Percentiles rank a stretch among this genome's conserved stretches.
These are phyloP conservation scores for Anticlea derivata DNA, from an alignment of 2,888 invertebrate genomes.

Conservation along the genomic window DNA sequence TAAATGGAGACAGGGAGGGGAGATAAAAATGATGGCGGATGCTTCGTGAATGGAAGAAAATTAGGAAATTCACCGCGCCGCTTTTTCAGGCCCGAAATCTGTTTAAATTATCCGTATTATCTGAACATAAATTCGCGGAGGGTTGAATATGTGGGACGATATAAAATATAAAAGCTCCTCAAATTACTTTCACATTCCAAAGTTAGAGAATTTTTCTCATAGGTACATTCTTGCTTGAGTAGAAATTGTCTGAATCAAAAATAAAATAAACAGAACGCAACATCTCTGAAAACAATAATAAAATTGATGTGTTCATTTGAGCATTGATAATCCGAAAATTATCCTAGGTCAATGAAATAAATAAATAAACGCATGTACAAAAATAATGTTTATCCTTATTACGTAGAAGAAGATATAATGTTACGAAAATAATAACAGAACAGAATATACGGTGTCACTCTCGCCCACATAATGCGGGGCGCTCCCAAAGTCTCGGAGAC, in stretches of 20 bases:
- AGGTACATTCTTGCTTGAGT: not conserved
- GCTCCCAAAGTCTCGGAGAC: slow-evolving; percentile 60
- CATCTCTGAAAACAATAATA: too few species aligned
- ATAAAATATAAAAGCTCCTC: slow-evolving; percentile 14
- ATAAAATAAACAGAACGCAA: not conserved
- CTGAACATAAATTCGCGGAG: slow-evolving; percentile 51
- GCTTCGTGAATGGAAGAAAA: slow-evolving; percentile 76
- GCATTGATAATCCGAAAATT: too few species aligned
- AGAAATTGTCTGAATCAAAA: not conserved
- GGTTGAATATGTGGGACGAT: slow-evolving; percentile 31
- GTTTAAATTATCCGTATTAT: slow-evolving; percentile 72
- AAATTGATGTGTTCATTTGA: too few species aligned
- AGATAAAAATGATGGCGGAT: slow-evolving; percentile 82
- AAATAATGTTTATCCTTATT: too few species aligned
- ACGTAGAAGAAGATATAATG: too few species aligned
- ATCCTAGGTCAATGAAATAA: too few species aligned
- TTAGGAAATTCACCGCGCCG: slow-evolving; percentile 76
- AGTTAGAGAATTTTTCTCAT: not conserved
- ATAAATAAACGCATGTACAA: too few species aligned
- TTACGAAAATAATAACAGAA: slow-evolving; percentile 51
- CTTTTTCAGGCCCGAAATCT: slow-evolving; percentile 63
- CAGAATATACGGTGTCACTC: slow-evolving; percentile 46
- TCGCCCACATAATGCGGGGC: slow-evolving; percentile 56
- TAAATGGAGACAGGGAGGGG: slow-evolving; percentile 78
- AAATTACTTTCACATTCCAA: slow-evolving; percentile 6